Conservation (phyloP, 1,140 invertebrate genomes). For the Drosophila nigrodunni region DNA sequence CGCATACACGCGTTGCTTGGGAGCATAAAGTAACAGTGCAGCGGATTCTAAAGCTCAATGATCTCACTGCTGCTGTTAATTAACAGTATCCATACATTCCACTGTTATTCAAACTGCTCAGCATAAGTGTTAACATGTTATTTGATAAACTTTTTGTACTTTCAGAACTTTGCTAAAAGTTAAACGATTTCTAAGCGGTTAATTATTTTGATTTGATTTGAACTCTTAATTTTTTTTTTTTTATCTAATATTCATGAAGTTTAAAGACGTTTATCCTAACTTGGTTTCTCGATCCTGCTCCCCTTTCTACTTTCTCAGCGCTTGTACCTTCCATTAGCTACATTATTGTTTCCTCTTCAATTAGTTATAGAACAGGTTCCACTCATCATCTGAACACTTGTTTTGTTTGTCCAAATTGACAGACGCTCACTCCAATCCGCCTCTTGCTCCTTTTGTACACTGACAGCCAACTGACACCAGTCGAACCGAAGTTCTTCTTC, state of each 20-base stretch:
- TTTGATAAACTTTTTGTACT: no score
- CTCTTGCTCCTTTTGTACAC: background rate
- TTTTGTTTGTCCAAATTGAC: slow-evolving; percentile 72
- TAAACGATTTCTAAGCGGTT: no score
- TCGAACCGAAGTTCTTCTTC: slow-evolving; percentile 43
- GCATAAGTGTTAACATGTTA: no score
- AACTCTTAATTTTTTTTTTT: background rate
- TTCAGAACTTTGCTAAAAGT: no score
- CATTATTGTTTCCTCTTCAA: slow-evolving; percentile 51
- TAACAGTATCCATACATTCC: no score
- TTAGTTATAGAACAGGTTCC: slow-evolving; percentile 66
- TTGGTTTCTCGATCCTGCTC: background rate
- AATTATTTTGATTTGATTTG: no score
- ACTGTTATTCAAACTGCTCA: no score
- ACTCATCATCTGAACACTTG: slow-evolving; percentile 53
- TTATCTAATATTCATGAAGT: no score
- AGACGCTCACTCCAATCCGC: slow-evolving; percentile 49
- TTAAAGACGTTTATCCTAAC: no score
- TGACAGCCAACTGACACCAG: slow-evolving; percentile 79
- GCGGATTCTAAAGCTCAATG: background rate
- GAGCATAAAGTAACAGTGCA: background rate
- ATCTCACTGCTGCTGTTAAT: background rate
- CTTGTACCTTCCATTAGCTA: slow-evolving; percentile 9
- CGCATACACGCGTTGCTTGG: no score
- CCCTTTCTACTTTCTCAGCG: background rate